Evolutionary conservation across 1,140 invertebrate genomes (phyloP).

Genomic region (Ruditapes philippinarum): DNA sequence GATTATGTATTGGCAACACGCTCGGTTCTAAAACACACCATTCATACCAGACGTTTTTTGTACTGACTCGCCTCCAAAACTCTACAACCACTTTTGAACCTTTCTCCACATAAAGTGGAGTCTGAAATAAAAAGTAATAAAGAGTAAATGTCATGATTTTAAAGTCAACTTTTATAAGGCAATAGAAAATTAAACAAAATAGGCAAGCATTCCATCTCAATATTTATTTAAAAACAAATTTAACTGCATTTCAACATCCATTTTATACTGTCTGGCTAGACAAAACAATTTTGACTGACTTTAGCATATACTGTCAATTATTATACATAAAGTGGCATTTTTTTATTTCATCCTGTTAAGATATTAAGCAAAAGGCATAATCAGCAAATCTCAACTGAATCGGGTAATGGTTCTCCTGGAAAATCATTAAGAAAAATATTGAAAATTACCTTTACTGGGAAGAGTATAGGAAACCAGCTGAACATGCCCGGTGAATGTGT

Average conservation of each 20-base stretch:
- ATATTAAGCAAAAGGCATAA: no score
- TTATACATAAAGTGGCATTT: no score
- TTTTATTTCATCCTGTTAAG: no score
- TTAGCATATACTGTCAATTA: no score
- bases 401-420: no score
- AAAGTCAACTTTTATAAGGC: neutral
- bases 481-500: slow-evolving; percentile 97
- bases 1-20: slow-evolving; percentile 92
- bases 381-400: no score
- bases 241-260: no score
- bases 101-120: slow-evolving; percentile 91
- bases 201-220: neutral
- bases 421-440: neutral
- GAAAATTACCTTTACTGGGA: slow-evolving; percentile 90
- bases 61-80: slow-evolving; percentile 94
- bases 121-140: slow-evolving; percentile 88
- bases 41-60: slow-evolving; percentile 97
- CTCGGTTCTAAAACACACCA: slow-evolving; percentile 93
- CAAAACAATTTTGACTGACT: no score
- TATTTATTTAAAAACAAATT: neutral
- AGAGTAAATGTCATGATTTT: neutral
- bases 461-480: slow-evolving; percentile 99
- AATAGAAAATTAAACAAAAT: neutral
- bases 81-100: slow-evolving; percentile 92
- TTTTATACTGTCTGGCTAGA: no score